phyloP scores from a whole-genome alignment of 1,140 invertebrate species.

The Tribolium castaneum region DNA sequence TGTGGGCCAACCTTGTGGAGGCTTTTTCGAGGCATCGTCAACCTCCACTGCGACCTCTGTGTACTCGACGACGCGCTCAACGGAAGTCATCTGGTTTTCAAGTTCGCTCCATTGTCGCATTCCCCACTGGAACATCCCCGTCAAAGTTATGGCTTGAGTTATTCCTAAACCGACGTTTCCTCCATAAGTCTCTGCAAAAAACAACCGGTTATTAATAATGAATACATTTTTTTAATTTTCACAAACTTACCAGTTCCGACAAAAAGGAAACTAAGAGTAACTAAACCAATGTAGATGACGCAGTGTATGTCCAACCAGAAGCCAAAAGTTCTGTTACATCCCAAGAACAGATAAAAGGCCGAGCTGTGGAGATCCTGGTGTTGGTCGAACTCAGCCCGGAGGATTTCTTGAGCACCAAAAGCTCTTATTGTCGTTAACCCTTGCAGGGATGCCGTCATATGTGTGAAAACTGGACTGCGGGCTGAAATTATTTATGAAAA shows the following conservation, averaged over 20 bases:
- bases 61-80: slow-evolving; percentile 81
- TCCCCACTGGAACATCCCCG: slow-evolving; percentile 85
- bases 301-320: slow-evolving; percentile 75
- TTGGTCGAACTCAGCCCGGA: slow-evolving; percentile 77
- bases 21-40: slow-evolving; percentile 74
- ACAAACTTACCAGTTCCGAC: slow-evolving; percentile 64
- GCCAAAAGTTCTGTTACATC: slow-evolving; percentile 70
- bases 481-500: slow-evolving; percentile 56
- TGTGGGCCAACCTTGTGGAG: slow-evolving; percentile 77
- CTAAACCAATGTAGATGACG: slow-evolving; percentile 70
- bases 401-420: slow-evolving; percentile 71
- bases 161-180: slow-evolving; percentile 84
- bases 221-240: slow-evolving; percentile 61
- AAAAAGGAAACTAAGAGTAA: slow-evolving; percentile 69
- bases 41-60: slow-evolving; percentile 77
- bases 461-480: slow-evolving; percentile 81
- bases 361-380: slow-evolving; percentile 70
- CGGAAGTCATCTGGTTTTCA: slow-evolving; percentile 83
- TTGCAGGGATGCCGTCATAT: slow-evolving; percentile 66
- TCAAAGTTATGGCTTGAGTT: slow-evolving; percentile 80
- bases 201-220: too few species aligned
- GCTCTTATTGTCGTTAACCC: slow-evolving; percentile 75
- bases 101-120: slow-evolving; percentile 83
- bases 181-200: slow-evolving; percentile 65
- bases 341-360: slow-evolving; percentile 74